These are phyloP conservation scores for Trichosurus vulpecula DNA, from an alignment of 2,797 vertebrate genomes.

Conservation along the genomic window DNA sequence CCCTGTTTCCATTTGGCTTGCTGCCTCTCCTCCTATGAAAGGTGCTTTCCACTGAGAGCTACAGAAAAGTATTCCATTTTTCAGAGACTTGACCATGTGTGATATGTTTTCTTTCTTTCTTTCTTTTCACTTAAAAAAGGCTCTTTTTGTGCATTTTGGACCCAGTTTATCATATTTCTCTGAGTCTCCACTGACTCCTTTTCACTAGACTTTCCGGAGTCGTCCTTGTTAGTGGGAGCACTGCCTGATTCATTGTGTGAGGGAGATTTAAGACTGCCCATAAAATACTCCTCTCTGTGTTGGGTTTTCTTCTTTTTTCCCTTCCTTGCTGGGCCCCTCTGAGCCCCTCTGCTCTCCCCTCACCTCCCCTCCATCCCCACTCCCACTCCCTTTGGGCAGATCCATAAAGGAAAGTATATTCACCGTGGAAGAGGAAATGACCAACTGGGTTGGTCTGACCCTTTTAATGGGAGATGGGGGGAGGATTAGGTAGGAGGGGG, in stretches of 20 bases:
- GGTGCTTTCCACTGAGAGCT: constrained; percentile 46
- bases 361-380: not conserved
- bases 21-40: not conserved
- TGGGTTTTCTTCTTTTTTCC: constrained; percentile 76
- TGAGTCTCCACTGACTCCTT: constrained; percentile 68
- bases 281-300: constrained; percentile 71
- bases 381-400: constrained; percentile 27
- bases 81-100: not conserved
- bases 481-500: not conserved
- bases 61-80: not conserved
- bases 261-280: constrained; percentile 73
- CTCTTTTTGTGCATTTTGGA: constrained; percentile 54
- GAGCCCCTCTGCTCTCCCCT: not conserved
- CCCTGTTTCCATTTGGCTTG: not conserved
- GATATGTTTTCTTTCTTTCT: not conserved
- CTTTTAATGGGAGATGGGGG: constrained; percentile 13
- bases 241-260: constrained; percentile 75
- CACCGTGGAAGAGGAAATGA: constrained; percentile 38
- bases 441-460: constrained; percentile 5
- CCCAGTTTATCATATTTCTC: constrained; percentile 53
- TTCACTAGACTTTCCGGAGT: constrained; percentile 80
- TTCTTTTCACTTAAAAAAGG: not conserved
- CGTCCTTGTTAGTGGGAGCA: constrained; percentile 73
- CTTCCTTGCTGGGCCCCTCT: not conserved
- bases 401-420: constrained; percentile 44